A percentile compares a stretch with the other conserved stretches of the same genome.
Conservation (phyloP, 2,113 vertebrate species). For the Oreotrochilus melanogaster region DNA sequence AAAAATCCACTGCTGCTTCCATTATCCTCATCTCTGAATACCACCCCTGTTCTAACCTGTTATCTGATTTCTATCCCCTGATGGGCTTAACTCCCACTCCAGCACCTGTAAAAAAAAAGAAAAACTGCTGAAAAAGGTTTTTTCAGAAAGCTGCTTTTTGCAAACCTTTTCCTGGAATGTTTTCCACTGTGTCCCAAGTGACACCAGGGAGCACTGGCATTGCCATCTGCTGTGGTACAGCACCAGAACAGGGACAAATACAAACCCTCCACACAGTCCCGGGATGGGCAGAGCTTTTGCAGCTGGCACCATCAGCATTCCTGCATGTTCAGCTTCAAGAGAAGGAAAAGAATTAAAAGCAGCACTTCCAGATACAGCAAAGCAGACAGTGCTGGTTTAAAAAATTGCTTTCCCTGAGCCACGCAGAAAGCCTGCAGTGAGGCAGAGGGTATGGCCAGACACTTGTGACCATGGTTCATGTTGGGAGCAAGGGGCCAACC, state of each 20-base stretch:
- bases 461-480: not conserved
- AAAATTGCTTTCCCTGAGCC: not conserved
- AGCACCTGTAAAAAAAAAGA: not conserved
- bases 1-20: not conserved
- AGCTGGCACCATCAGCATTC: rapidly evolving
- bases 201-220: not conserved
- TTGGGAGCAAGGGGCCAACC: not conserved
- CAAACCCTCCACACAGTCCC: not conserved
- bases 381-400: not conserved
- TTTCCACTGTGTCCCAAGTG: not conserved
- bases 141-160: not conserved
- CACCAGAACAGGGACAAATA: not conserved
- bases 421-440: not conserved
- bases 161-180: not conserved
- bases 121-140: too few relatives aligned
- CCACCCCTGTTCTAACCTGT: not conserved
- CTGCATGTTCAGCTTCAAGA: not conserved
- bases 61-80: not conserved
- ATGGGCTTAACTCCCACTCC: not conserved
- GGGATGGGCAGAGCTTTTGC: not conserved
- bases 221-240: not conserved
- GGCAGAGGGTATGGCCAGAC: not conserved
- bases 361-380: not conserved
- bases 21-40: not conserved
- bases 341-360: not conserved